Conservation (phyloP, 1,140 invertebrate genomes). For the Megalopta genalis region DNA sequence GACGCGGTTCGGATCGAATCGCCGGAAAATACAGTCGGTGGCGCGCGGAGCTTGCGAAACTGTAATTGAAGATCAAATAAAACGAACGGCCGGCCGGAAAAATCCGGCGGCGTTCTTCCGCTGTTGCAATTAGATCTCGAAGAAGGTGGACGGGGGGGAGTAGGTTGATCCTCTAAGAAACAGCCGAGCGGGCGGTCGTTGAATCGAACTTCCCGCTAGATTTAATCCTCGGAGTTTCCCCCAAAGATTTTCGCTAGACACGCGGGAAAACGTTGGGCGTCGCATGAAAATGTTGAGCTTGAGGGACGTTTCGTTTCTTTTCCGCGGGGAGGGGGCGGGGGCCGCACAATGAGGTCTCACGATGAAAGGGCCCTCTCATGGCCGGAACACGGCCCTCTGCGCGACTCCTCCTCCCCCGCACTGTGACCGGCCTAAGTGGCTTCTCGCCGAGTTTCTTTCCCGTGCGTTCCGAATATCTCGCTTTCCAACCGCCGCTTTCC, state of each 20-base stretch:
- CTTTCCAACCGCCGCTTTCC: background rate
- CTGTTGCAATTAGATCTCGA: background rate
- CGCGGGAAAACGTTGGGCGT: background rate
- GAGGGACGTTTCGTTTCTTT: background rate
- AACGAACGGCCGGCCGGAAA: background rate
- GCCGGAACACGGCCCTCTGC: slow-evolving; percentile 6
- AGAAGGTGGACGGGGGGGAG: background rate
- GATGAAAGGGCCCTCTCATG: background rate
- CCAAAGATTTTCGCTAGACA: too few relatives aligned
- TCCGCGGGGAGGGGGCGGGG: too few relatives aligned
- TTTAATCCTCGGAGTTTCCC: too few relatives aligned
- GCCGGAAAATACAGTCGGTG: background rate
- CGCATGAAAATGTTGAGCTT: background rate
- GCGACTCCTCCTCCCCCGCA: background rate
- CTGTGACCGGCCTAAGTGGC: slow-evolving; percentile 24
- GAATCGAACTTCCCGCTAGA: too few relatives aligned
- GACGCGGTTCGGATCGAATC: background rate
- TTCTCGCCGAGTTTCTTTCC: slow-evolving; percentile 38
- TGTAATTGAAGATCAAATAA: slow-evolving; percentile 6
- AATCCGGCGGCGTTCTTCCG: background rate
- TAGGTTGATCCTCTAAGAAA: too few relatives aligned
- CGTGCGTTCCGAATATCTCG: slow-evolving; percentile 30
- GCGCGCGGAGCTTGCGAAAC: background rate
- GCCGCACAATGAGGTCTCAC: background rate
- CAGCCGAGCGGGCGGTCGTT: too few relatives aligned